Base-by-base conservation (phyloP, 2,113 vertebrate genomes). In the Coptodon bakossiorum region DNA sequence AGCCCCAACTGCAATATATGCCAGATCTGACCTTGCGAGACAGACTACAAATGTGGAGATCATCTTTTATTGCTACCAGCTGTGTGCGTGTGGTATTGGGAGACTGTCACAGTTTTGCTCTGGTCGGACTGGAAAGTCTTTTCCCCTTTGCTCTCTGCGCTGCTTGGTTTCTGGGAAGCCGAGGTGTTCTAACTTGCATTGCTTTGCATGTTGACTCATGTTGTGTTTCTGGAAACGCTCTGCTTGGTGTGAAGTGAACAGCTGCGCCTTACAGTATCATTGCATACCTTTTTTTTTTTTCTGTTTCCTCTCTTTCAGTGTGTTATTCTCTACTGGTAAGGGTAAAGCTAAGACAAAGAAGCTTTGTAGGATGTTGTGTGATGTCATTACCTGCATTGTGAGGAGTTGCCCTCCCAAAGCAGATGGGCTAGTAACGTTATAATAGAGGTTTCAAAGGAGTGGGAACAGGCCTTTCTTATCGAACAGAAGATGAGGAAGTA, bases 131-230 rank as follows among this genome's bases (percentile, higher is more conserved):
- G 84, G 90, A 83, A 90, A 68, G 27, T 66, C 57, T 54, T 52
- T 68, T 16, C 17, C 14, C 48, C 78, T 79, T 31, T 68, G 3
- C 38, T 81, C 59, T 87, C 13, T 87, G 24, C 84, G 54, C 87
- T 86, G 90, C 83, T 83, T 54, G 66, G 87, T 94, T 90, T 90
- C 93, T 91, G 91, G 93, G 89, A 90, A 81, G 89, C 82, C 52
- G 89, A 86, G 82, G 86, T 78, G 93, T 92, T 94, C 81, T 91
- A 87, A 94, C 93, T 92, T 80, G 90, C 94, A 85, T 89, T 53
- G 91, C 93, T 91, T 92, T 92, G 93, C 94, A 94, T 95, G 95
- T 88, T 93, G 92, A 95, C 89, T 88, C 89, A 86, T 53, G 7
- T 81, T 53, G 82, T 82, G 85, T 93, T 91, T 94, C 88, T 89